phyloP scores from a whole-genome alignment of 2,797 vertebrate species.

The Tokudaia muenninki region DNA sequence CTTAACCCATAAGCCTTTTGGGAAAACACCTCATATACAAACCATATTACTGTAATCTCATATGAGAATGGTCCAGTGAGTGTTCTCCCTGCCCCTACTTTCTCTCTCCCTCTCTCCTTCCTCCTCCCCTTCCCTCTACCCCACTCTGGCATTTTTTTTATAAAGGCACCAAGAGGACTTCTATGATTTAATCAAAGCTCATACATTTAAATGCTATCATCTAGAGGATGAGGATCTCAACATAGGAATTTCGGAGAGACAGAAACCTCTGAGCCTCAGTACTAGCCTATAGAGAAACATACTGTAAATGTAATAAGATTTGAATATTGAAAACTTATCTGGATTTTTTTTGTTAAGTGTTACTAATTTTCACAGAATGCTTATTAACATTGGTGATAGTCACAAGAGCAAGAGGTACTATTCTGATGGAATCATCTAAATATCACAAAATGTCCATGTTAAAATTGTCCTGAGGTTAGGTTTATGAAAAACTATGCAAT shows the following conservation, averaged over 20 bases:
- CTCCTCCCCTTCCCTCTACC: background rate
- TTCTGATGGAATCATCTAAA: background rate
- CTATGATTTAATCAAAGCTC: background rate
- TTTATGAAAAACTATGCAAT: background rate
- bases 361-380: background rate
- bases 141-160: background rate
- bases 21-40: background rate
- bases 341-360: background rate
- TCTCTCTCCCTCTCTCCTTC: background rate
- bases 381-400: background rate
- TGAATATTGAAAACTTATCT: background rate
- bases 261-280: background rate
- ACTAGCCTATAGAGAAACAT: background rate
- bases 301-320: background rate
- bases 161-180: background rate
- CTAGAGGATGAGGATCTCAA: background rate
- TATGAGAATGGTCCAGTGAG: background rate
- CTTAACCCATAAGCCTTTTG: background rate
- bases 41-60: background rate
- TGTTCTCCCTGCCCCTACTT: background rate
- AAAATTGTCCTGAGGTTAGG: background rate
- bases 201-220: background rate
- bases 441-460: background rate
- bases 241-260: background rate
- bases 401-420: slow-evolving; percentile 12